Percentiles rank a stretch among this genome's conserved stretches.
phyloP scores from a whole-genome alignment of 2,888 invertebrate genomes.

The Dorcus hopei region DNA sequence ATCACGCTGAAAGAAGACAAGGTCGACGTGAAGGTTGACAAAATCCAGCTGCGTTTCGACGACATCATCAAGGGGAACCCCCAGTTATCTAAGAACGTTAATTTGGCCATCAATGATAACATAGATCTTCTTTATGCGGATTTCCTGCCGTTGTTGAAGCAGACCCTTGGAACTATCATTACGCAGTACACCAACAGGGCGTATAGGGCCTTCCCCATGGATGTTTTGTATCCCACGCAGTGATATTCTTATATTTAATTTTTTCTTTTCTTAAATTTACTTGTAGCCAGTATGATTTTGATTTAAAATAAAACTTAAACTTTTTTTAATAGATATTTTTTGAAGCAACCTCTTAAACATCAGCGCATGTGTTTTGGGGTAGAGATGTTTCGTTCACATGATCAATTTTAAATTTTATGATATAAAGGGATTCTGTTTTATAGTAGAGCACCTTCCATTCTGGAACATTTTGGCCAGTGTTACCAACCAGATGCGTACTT shows the following conservation, averaged over 20 bases:
- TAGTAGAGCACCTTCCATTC: too few relatives aligned
- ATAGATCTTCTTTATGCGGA: conserved; percentile 40
- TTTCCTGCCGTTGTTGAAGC: conserved; percentile 39
- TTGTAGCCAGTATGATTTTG: too few relatives aligned
- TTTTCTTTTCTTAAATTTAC: too few relatives aligned
- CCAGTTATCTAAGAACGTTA: conserved; percentile 38
- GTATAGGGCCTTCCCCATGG: neutral
- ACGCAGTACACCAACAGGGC: conserved; percentile 22
- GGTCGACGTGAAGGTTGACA: conserved; percentile 19
- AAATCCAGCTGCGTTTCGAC: conserved; percentile 31
- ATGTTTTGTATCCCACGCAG: conserved; percentile 28
- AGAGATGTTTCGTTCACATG: too few relatives aligned
- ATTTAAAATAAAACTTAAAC: too few relatives aligned
- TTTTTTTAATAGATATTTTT: too few relatives aligned
- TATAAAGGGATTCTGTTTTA: too few relatives aligned
- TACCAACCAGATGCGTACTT: too few relatives aligned
- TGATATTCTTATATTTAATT: too few relatives aligned
- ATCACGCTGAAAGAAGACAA: neutral
- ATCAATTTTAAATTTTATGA: neutral
- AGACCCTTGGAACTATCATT: conserved; percentile 29
- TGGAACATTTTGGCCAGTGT: too few relatives aligned
- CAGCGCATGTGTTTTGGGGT: too few relatives aligned
- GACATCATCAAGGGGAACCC: conserved; percentile 35
- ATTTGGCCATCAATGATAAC: conserved; percentile 43
- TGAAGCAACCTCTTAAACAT: too few relatives aligned